A percentile compares a stretch with the other conserved stretches of the same genome.
These are phyloP conservation scores for Actenoides hombroni DNA, from an alignment of 2,113 vertebrate species.

Conservation along the genomic window DNA sequence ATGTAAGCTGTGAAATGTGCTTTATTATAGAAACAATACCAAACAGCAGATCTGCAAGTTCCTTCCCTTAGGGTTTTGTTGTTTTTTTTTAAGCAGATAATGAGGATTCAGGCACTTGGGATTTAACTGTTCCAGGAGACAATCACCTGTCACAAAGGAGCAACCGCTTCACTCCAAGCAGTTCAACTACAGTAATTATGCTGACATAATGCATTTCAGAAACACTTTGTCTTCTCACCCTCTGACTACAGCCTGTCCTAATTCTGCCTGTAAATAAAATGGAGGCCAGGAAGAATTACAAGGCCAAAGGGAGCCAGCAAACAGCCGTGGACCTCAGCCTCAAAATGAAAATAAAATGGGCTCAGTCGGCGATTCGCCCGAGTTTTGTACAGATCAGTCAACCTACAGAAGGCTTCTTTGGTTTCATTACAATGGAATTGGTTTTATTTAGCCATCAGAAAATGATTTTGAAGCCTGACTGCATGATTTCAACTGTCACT, in stretches of 20 bases:
- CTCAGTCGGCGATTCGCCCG: background rate
- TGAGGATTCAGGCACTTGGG: background rate
- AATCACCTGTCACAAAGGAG: background rate
- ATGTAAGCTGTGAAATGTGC: background rate
- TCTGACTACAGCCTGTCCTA: constrained; percentile 5
- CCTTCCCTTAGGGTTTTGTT: background rate
- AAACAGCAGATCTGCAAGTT: background rate
- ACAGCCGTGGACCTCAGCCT: background rate
- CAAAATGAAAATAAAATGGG: background rate
- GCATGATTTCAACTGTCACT: background rate
- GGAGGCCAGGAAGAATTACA: background rate
- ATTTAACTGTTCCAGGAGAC: background rate
- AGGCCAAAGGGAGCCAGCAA: background rate
- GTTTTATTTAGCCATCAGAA: background rate
- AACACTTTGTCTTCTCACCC: background rate
- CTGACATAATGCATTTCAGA: background rate
- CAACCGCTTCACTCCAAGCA: background rate
- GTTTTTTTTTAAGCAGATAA: background rate
- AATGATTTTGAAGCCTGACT: background rate
- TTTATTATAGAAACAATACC: background rate
- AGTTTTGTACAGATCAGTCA: background rate
- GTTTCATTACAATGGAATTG: background rate
- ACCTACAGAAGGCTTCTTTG: background rate
- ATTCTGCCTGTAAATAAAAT: background rate
- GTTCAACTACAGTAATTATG: background rate